These are phyloP conservation scores for Pyrrhosoma nymphula DNA, from an alignment of 2,888 invertebrate genomes.

Conservation along the genomic window DNA sequence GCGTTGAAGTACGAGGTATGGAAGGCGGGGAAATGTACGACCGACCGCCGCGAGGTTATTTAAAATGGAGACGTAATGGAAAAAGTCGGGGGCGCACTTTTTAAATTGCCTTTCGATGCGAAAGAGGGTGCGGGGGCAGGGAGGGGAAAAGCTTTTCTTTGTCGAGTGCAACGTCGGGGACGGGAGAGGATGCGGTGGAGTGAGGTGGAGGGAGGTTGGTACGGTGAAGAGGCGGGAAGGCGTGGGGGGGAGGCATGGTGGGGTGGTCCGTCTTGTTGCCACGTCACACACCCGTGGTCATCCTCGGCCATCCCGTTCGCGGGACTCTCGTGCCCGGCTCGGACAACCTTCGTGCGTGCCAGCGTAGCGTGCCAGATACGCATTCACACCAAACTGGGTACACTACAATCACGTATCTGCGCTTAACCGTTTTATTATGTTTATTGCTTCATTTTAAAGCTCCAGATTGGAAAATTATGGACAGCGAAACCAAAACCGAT, in stretches of 20 bases:
- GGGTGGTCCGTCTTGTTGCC: not conserved
- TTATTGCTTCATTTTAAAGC: too few relatives aligned
- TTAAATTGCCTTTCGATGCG: conserved; percentile 55
- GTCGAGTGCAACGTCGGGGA: not conserved
- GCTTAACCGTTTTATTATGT: too few relatives aligned
- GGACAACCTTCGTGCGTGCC: too few relatives aligned
- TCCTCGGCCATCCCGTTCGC: too few relatives aligned
- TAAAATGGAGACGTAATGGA: conserved; percentile 66
- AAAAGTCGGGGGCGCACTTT: conserved; percentile 61
- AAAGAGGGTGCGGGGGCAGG: not conserved
- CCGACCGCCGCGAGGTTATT: conserved; percentile 61
- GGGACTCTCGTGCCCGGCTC: too few relatives aligned
- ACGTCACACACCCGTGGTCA: not conserved
- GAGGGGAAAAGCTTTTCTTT: not conserved
- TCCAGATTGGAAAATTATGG: too few relatives aligned
- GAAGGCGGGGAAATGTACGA: not conserved
- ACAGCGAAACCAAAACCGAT: too few relatives aligned
- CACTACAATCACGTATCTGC: too few relatives aligned
- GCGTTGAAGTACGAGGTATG: conserved; percentile 16
- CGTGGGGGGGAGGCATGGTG: not conserved
- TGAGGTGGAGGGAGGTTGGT: not conserved
- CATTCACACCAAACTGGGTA: too few relatives aligned
- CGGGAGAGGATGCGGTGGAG: not conserved
- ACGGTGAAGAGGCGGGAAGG: not conserved
- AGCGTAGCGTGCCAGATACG: too few relatives aligned